A percentile compares a stretch with the other conserved stretches of the same genome.
Conservation (phyloP, 1,140 invertebrate species). For the Macrotrachela quadricornifera region DNA sequence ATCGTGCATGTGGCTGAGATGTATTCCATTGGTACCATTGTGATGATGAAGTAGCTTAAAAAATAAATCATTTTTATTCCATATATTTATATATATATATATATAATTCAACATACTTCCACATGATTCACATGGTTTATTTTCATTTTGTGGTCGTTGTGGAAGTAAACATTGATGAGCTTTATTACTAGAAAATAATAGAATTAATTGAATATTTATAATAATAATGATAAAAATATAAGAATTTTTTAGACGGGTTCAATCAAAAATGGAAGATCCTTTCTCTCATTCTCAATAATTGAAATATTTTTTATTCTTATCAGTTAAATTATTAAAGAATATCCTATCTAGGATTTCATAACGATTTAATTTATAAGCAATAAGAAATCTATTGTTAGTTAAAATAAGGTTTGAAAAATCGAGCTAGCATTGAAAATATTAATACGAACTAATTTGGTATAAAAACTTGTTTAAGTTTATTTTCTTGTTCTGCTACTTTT, state of each 20-base stretch:
- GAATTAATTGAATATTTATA: constrained; percentile 3
- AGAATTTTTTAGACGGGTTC: too few relatives aligned
- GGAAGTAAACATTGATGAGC: constrained; percentile 23
- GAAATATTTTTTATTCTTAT: too few relatives aligned
- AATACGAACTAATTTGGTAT: constrained; percentile 65
- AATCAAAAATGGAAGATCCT: too few relatives aligned
- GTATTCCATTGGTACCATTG: constrained; percentile 39
- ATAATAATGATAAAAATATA: neutral
- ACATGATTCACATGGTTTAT: constrained; percentile 17
- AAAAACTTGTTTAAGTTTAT: constrained; percentile 84
- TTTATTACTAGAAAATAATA: constrained; percentile 1
- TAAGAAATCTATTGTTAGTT: constrained; percentile 1
- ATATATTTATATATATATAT: too few relatives aligned
- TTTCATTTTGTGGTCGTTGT: constrained; percentile 19
- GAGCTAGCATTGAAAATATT: constrained; percentile 36
- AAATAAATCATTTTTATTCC: too few relatives aligned
- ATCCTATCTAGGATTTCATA: too few relatives aligned
- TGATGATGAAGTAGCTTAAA: constrained; percentile 32
- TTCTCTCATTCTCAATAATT: too few relatives aligned
- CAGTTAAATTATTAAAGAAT: too few relatives aligned
- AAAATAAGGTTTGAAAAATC: neutral
- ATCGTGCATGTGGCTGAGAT: constrained; percentile 39
- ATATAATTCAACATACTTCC: too few relatives aligned
- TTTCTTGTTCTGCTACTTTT: constrained; percentile 89
- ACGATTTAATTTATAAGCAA: neutral